phyloP scores from a whole-genome alignment of 2,113 vertebrate species.

The Tragelaphus strepsiceros region DNA sequence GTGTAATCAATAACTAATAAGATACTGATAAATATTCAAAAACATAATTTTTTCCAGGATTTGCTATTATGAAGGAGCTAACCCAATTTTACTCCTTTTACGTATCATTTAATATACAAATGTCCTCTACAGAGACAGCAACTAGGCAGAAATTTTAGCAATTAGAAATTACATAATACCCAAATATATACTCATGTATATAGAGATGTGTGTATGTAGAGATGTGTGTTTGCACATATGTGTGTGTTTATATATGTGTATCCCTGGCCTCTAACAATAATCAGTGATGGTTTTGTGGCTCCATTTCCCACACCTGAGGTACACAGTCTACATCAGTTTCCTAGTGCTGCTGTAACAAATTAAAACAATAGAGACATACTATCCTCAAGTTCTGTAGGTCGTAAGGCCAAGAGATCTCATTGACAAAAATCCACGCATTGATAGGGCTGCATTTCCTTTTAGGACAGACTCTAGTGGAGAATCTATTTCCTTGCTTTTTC shows the following conservation, averaged over 20 bases:
- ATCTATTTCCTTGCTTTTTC: not conserved
- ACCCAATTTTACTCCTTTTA: not conserved
- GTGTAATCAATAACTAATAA: constrained; percentile 2
- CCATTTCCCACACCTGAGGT: not conserved
- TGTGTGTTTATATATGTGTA: not conserved
- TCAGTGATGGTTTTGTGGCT: not conserved
- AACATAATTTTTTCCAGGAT: constrained; percentile 8
- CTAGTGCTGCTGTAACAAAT: not conserved
- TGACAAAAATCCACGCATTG: not conserved
- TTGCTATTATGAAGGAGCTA: not conserved
- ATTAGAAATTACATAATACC: not conserved
- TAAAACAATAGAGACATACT: not conserved
- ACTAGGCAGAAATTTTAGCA: not conserved
- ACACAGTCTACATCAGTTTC: not conserved
- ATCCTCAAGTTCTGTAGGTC: not conserved
- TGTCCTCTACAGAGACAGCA: not conserved
- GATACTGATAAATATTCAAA: constrained; percentile 25
- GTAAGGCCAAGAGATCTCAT: not conserved
- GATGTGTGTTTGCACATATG: not conserved
- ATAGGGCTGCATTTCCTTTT: not conserved
- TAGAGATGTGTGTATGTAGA: not conserved
- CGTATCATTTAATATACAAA: not conserved
- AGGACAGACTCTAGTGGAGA: not conserved
- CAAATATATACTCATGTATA: not conserved
- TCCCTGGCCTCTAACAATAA: not conserved